A percentile compares a stretch with the other conserved stretches of the same genome.
Conservation (phyloP, 2,113 vertebrate species). For the Ovibos moschatus region DNA sequence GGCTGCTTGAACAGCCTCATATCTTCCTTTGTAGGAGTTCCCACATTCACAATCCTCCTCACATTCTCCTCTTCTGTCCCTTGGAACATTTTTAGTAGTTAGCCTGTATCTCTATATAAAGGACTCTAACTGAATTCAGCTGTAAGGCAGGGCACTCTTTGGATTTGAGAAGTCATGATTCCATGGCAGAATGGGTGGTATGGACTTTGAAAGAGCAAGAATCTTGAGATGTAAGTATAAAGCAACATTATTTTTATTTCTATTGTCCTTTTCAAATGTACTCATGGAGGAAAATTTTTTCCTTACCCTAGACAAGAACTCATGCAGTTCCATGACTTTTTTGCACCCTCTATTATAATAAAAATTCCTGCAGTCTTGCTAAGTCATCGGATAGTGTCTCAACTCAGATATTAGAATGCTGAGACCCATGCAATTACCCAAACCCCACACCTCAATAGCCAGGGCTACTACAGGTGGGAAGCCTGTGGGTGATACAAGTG, state of each 20-base stretch:
- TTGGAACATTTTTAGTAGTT: not conserved
- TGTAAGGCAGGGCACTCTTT: too few species aligned
- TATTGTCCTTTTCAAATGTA: not conserved
- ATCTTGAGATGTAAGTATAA: not conserved
- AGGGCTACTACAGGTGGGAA: not conserved
- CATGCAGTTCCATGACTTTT: not conserved
- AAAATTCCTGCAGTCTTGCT: not conserved
- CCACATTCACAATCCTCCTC: not conserved
- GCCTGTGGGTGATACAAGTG: not conserved
- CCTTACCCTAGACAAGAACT: not conserved
- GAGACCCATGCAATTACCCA: not conserved
- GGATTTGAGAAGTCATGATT: not conserved
- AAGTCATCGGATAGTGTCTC: not conserved
- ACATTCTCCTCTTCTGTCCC: not conserved
- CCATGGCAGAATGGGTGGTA: not conserved
- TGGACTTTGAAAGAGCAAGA: not conserved
- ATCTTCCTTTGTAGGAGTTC: not conserved
- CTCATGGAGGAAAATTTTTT: not conserved
- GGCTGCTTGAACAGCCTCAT: not conserved
- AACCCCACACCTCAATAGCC: not conserved
- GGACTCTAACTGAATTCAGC: not conserved
- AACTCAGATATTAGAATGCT: not conserved
- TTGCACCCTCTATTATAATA: not conserved
- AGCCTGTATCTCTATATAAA: not conserved
- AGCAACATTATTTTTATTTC: not conserved